Percentiles rank a stretch among this genome's conserved stretches.
These are phyloP conservation scores for Rhinopomastus cyanomelas DNA, from an alignment of 2,113 vertebrate genomes.

Conservation along the genomic window DNA sequence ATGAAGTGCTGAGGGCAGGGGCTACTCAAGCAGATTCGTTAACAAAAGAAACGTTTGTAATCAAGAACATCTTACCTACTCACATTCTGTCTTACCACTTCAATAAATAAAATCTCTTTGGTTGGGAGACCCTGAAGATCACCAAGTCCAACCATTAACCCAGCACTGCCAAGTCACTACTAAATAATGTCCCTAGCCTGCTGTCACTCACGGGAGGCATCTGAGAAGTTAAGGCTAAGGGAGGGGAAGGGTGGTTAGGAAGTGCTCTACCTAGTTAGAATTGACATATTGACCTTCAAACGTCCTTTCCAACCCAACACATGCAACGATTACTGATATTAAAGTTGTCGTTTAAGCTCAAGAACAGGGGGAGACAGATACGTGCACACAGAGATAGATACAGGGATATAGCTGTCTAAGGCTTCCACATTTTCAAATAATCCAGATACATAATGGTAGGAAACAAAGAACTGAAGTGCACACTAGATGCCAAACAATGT, in stretches of 20 bases:
- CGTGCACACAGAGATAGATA: background rate
- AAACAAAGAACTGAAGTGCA: background rate
- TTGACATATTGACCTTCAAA: no score
- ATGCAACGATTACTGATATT: background rate
- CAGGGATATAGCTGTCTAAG: fast-evolving
- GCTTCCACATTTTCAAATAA: background rate
- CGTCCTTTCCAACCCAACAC: no score
- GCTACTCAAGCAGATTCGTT: background rate
- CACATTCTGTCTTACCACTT: background rate
- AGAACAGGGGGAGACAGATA: no score
- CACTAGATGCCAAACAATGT: background rate
- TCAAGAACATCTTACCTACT: background rate
- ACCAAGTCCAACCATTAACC: no score
- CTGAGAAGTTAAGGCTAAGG: background rate
- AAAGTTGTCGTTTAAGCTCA: background rate
- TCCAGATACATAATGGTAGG: fast-evolving
- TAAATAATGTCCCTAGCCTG: no score
- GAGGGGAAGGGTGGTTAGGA: background rate
- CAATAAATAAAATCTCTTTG: background rate
- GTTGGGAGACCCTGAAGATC: no score
- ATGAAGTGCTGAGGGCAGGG: background rate
- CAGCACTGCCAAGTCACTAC: no score
- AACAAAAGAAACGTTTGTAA: no score
- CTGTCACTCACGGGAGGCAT: no score
- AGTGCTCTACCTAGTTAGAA: background rate